phyloP scores from a whole-genome alignment of 2,888 invertebrate genomes.

The Eucriotettix oculatus region DNA sequence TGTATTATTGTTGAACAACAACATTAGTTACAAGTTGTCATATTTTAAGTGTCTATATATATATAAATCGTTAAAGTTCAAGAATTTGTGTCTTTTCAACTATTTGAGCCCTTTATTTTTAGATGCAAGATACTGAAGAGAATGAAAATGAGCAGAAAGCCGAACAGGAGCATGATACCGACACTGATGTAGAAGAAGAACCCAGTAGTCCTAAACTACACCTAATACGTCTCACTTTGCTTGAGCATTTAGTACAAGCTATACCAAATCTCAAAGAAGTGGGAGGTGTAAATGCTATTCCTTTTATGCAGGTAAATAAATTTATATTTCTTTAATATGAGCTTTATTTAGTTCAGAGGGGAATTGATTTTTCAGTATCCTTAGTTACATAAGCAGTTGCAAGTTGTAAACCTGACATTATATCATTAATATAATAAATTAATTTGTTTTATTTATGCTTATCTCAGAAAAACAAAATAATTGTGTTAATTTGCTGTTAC shows the following conservation, averaged over 20 bases:
- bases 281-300: conserved; percentile 74
- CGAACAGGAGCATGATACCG: conserved; percentile 24
- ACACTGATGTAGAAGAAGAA: conserved; percentile 18
- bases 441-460: too few species aligned
- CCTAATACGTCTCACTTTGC: conserved; percentile 46
- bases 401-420: too few species aligned
- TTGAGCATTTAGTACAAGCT: conserved; percentile 61
- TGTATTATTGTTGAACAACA: too few species aligned
- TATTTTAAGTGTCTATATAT: too few species aligned
- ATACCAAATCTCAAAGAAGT: conserved; percentile 57
- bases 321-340: neutral
- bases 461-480: too few species aligned
- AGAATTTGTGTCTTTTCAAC: neutral
- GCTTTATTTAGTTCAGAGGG: neutral
- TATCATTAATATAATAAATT: too few species aligned
- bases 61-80: too few species aligned
- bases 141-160: conserved; percentile 20
- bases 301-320: conserved; percentile 64
- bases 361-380: too few species aligned
- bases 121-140: conserved; percentile 13
- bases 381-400: too few species aligned
- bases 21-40: too few species aligned
- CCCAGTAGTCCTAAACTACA: conserved; percentile 38
- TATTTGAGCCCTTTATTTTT: neutral
- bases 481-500: too few species aligned